A percentile compares a stretch with the other conserved stretches of the same genome.
Evolutionary conservation across 1,140 invertebrate genomes (phyloP).

Genomic region (Trigoniulus corallinus): DNA sequence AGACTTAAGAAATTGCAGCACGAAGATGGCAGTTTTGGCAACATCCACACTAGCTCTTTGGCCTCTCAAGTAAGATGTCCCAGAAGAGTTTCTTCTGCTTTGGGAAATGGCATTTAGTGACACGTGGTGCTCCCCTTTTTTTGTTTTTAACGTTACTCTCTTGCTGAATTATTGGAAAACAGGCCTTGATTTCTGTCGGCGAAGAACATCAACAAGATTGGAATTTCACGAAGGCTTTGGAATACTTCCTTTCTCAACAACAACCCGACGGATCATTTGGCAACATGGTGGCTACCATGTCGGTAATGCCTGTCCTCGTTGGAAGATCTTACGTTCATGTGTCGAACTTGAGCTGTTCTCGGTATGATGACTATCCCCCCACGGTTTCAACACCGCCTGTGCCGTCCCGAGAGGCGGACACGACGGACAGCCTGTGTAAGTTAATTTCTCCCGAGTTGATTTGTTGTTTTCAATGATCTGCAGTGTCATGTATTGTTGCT

Average conservation of each 20-base stretch:
- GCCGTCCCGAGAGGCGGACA: too few species aligned
- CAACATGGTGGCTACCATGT: neutral
- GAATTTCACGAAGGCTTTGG: slow-evolving; percentile 1
- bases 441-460: too few species aligned
- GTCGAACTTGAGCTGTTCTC: neutral
- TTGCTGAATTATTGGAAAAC: neutral
- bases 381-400: too few species aligned
- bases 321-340: neutral
- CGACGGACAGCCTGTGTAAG: too few species aligned
- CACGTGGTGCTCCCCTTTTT: too few species aligned
- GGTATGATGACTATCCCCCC: neutral
- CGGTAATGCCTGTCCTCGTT: neutral
- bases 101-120: neutral
- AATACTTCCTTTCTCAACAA: neutral
- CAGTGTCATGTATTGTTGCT: too few species aligned
- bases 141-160: too few species aligned
- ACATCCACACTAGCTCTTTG: slow-evolving; percentile 56
- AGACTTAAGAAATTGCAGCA: slow-evolving; percentile 55
- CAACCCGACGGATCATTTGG: slow-evolving; percentile 1
- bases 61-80: slow-evolving; percentile 44
- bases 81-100: neutral
- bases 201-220: neutral
- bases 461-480: too few species aligned
- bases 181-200: neutral
- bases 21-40: slow-evolving; percentile 61